phyloP scores from a whole-genome alignment of 1,140 invertebrate genomes.

The Drosophila orosa region DNA sequence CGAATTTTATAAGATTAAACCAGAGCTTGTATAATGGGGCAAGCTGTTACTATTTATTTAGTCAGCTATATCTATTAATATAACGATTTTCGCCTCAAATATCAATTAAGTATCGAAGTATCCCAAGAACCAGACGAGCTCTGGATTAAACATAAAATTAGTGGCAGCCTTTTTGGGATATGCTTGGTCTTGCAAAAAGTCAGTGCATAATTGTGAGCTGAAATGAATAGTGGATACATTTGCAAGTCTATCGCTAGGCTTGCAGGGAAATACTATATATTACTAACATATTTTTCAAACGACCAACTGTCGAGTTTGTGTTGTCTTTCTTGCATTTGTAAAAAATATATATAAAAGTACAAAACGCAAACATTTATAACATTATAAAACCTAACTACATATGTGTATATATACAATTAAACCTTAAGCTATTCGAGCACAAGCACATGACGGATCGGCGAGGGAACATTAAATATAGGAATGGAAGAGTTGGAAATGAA shows the following conservation, averaged over 20 bases:
- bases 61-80: too few relatives aligned
- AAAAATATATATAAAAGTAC: constrained; percentile 4
- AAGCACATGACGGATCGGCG: constrained; percentile 5
- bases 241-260: background rate
- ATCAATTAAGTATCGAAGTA: background rate
- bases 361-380: constrained; percentile 25
- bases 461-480: constrained; percentile 22
- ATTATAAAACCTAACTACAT: constrained; percentile 18
- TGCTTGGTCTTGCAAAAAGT: background rate
- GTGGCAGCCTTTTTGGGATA: constrained; percentile 23
- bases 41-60: too few relatives aligned
- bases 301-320: background rate
- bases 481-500: constrained; percentile 36
- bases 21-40: too few relatives aligned
- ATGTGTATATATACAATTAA: constrained; percentile 43
- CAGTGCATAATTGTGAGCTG: constrained; percentile 3
- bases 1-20: constrained; percentile 43
- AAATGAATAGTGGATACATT: background rate
- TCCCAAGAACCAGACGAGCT: background rate
- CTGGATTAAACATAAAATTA: background rate
- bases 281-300: background rate
- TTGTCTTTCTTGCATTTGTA: constrained; percentile 5
- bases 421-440: constrained; percentile 24
- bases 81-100: too few relatives aligned
- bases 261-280: background rate